These are phyloP conservation scores for Drymodes brunneopygia DNA, from an alignment of 2,113 vertebrate species.

Conservation along the genomic window DNA sequence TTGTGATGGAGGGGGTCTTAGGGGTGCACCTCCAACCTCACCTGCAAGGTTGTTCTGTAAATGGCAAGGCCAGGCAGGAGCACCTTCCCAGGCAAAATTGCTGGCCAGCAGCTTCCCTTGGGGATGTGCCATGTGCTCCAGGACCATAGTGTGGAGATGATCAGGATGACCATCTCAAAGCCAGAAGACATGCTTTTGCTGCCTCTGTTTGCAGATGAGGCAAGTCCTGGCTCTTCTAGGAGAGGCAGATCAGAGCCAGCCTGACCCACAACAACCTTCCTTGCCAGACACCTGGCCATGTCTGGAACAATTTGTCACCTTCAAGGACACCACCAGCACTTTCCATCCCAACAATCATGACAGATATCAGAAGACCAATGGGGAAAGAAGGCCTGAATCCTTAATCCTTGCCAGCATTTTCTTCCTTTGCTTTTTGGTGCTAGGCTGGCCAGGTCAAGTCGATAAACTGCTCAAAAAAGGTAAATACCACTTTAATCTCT, in stretches of 20 bases:
- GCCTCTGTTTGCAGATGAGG: neutral
- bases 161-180: neutral
- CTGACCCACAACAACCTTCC: neutral
- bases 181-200: neutral
- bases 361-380: neutral
- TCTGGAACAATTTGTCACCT: neutral
- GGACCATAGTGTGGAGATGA: neutral
- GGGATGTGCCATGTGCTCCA: neutral
- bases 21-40: neutral
- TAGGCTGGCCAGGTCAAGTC: neutral
- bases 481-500: neutral
- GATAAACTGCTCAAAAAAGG: neutral
- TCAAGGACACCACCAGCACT: accelerated
- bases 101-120: neutral
- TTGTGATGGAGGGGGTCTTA: neutral
- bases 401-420: neutral
- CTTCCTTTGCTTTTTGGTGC: neutral
- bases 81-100: neutral
- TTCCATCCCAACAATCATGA: neutral
- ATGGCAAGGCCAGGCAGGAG: accelerated
- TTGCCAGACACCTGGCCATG: accelerated
- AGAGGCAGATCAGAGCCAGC: neutral
- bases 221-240: neutral
- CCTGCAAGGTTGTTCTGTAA: neutral
- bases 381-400: neutral